These are phyloP conservation scores for Drosophila elegans DNA, from an alignment of 1,140 invertebrate genomes.

Conservation along the genomic window DNA sequence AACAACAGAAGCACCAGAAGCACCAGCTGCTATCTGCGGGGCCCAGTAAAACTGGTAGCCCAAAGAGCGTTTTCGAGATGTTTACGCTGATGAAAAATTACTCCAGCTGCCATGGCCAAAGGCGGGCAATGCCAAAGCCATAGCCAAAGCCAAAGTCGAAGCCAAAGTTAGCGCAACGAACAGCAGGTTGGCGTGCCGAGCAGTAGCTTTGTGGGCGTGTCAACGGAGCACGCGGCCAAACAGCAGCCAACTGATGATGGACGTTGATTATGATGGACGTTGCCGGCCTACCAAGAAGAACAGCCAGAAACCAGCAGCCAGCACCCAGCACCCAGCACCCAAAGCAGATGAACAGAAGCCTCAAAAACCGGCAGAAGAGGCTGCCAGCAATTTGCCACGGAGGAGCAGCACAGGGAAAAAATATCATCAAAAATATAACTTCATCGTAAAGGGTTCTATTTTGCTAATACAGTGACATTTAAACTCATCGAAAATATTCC, in stretches of 20 bases:
- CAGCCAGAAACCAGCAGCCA: not conserved
- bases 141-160: conserved; percentile 26
- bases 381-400: conserved; percentile 47
- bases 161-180: conserved; percentile 11
- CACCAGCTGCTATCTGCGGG: conserved; percentile 19
- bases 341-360: conserved; percentile 36
- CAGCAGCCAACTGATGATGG: conserved; percentile 79
- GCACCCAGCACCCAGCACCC: not conserved
- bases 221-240: conserved; percentile 48
- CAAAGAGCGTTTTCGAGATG: conserved; percentile 69
- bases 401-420: conserved; percentile 30
- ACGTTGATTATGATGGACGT: conserved; percentile 83
- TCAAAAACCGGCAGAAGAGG: conserved; percentile 28
- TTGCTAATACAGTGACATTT: too few relatives aligned
- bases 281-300: conserved; percentile 55
- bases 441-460: too few relatives aligned
- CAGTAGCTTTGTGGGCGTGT: conserved; percentile 49
- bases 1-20: conserved; percentile 3
- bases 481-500: too few relatives aligned
- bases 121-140: conserved; percentile 50
- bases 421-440: not conserved
- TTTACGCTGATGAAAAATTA: conserved; percentile 78
- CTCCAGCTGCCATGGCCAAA: conserved; percentile 69
- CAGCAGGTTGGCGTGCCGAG: conserved; percentile 21
- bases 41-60: conserved; percentile 57